phyloP scores from a whole-genome alignment of 2,113 vertebrate genomes.

The Nansenia antarctica region DNA sequence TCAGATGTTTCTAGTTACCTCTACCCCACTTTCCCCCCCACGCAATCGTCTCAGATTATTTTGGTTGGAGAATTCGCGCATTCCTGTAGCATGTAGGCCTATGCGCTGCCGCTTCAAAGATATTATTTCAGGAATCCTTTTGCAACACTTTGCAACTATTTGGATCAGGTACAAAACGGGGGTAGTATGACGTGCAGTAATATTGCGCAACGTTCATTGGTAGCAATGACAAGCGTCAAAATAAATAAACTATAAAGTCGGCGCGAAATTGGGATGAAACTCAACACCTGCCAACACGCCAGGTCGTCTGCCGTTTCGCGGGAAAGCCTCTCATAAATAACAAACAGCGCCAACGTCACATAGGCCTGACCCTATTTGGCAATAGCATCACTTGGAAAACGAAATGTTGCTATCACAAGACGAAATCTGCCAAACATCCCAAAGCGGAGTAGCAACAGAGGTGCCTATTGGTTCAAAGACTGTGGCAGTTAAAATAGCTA shows the following conservation, averaged over 20 bases:
- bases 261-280: conserved; percentile 11
- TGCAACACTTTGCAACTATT: conserved; percentile 15
- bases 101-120: no score
- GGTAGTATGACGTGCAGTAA: background rate
- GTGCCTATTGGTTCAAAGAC: conserved; percentile 49
- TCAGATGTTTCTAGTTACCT: conserved; percentile 2
- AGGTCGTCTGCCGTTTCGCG: conserved; percentile 22
- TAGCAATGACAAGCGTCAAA: conserved; percentile 11
- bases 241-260: conserved; percentile 9
- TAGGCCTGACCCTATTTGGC: conserved; percentile 54
- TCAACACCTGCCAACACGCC: conserved; percentile 20
- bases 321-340: background rate
- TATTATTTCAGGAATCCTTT: no score
- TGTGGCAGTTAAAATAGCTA: conserved; percentile 66
- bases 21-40: background rate
- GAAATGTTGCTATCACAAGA: conserved; percentile 69
- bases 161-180: conserved; percentile 21
- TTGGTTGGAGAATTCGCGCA: conserved; percentile 14
- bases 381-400: conserved; percentile 38
- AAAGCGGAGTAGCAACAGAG: conserved; percentile 78
- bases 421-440: conserved; percentile 70
- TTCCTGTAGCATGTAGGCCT: no score
- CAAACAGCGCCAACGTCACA: background rate
- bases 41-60: conserved; percentile 17
- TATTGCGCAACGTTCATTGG: conserved; percentile 13